Evolutionary conservation across 2,888 invertebrate genomes (phyloP).

Genomic region (Brachylomia viminalis): DNA sequence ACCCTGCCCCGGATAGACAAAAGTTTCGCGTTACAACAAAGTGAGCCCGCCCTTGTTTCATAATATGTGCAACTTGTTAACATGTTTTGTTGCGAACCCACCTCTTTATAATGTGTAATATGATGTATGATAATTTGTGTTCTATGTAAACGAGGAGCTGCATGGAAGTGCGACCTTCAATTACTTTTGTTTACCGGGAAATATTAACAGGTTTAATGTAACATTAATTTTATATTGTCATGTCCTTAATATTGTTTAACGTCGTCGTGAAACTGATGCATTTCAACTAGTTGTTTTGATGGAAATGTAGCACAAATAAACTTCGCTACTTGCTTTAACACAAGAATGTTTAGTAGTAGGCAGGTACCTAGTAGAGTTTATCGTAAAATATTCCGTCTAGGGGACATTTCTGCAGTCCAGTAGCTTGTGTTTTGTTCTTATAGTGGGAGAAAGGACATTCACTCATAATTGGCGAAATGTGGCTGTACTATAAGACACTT

Average conservation of each 20-base stretch:
- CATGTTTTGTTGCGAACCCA: conserved; percentile 62
- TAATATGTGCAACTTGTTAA: conserved; percentile 70
- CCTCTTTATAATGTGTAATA: conserved; percentile 58
- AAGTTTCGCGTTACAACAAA: conserved; percentile 77
- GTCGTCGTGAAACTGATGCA: not conserved
- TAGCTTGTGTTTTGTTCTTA: not conserved
- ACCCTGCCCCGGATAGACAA: conserved; percentile 80
- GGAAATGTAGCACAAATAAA: not conserved
- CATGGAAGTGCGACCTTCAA: conserved; percentile 33
- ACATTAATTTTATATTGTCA: conserved; percentile 5
- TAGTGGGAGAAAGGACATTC: not conserved
- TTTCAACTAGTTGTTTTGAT: not conserved
- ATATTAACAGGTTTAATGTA: conserved; percentile 1
- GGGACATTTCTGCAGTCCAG: not conserved
- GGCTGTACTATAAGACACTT: not conserved
- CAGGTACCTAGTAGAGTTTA: not conserved
- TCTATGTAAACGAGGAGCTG: conserved; percentile 33
- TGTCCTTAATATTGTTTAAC: no score
- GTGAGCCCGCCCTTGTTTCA: conserved; percentile 70
- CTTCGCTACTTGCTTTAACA: not conserved
- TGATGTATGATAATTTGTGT: conserved; percentile 60
- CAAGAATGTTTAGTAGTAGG: not conserved
- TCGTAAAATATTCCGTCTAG: not conserved
- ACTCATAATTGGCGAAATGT: not conserved
- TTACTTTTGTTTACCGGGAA: conserved; percentile 1